These are phyloP conservation scores for Hyla sarda DNA, from an alignment of 2,113 vertebrate species.

Conservation along the genomic window DNA sequence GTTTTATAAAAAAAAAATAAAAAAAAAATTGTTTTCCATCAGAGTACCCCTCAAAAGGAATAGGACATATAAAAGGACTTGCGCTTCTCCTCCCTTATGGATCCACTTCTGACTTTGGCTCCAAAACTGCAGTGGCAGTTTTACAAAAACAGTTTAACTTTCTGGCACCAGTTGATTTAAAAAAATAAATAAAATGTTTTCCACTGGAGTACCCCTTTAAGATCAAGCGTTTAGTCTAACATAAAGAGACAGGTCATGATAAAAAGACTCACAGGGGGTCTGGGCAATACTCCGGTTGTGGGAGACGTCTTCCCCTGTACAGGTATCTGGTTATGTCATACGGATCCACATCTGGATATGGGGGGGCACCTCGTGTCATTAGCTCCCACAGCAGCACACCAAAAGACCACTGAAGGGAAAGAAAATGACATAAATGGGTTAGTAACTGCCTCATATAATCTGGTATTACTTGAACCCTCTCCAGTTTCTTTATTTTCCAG, in stretches of 20 bases:
- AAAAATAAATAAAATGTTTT: too few relatives aligned
- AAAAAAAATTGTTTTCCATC: too few relatives aligned
- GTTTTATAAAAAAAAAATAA: too few relatives aligned
- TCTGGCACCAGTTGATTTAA: too few relatives aligned
- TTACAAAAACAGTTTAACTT: too few relatives aligned
- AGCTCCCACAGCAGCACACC: conserved; percentile 96
- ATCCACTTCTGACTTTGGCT: too few relatives aligned
- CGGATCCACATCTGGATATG: conserved; percentile 88
- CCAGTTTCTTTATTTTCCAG: not conserved
- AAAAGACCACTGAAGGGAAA: conserved; percentile 88
- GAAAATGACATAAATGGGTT: conserved; percentile 7
- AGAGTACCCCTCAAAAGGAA: too few relatives aligned
- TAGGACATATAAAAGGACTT: too few relatives aligned
- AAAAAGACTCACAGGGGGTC: conserved; percentile 83
- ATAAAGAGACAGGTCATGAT: not conserved
- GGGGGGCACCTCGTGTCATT: conserved; percentile 91
- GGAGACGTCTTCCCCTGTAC: conserved; percentile 85
- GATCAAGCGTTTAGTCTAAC: not conserved
- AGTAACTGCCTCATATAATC: not conserved
- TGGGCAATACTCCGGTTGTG: conserved; percentile 90
- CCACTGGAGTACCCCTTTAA: too few relatives aligned
- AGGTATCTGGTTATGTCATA: conserved; percentile 90
- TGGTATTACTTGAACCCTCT: not conserved
- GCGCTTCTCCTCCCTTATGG: too few relatives aligned
- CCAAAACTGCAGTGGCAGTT: too few relatives aligned